Evolutionary conservation across 2,888 invertebrate genomes (phyloP), one percentile per base, ranked within the genome.

Genomic region (Tetheella fluctuosa): DNA sequence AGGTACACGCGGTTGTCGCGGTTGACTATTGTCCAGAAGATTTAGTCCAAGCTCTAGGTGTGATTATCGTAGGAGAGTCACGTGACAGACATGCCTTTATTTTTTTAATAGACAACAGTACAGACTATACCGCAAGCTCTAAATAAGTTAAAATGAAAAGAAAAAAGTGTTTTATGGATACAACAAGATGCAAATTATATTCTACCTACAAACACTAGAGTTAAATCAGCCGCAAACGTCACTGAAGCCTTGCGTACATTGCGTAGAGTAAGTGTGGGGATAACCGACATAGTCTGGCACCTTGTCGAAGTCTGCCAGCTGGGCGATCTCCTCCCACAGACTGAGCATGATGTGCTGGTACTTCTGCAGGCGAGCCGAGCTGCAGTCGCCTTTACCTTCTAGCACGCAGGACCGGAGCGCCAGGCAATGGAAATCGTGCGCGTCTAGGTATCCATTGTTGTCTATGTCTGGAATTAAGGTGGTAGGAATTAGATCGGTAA

Each of bases 281-380:
- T 86, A 91, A 93, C 93, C 92, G 93, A 93, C 93, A 92, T 93
- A 93, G 83, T 93, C 92, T 72, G 92, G 92, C 79, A 96, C 97
- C 95, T 97, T 97, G 88, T 97, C 96, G 88, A 97, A 97, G 92
- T 97, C 97, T 39, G 97, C 97, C 69, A 97, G 91, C 77, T 97
- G 96, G 0, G 97, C 95, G 71, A 97, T 96, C 93, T 97, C 97
- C 78, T 97, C 96, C 97, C 97, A 97, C 23, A 97, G 93, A 74
- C 96, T 96, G 59, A 95, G 90, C 97, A 97, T 97, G 69, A 97
- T 94, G 84, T 97, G 96, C 84, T 96, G 95, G 89, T 97, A 96
- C 85, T 96, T 96, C 79, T 96, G 95, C 63, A 97, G 94, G 23
- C 95, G 94, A 4, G 94, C 94, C 59, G 94, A 86, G 80, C 95